phyloP scores from a whole-genome alignment of 2,888 invertebrate species.

The Drosophila eohydei region DNA sequence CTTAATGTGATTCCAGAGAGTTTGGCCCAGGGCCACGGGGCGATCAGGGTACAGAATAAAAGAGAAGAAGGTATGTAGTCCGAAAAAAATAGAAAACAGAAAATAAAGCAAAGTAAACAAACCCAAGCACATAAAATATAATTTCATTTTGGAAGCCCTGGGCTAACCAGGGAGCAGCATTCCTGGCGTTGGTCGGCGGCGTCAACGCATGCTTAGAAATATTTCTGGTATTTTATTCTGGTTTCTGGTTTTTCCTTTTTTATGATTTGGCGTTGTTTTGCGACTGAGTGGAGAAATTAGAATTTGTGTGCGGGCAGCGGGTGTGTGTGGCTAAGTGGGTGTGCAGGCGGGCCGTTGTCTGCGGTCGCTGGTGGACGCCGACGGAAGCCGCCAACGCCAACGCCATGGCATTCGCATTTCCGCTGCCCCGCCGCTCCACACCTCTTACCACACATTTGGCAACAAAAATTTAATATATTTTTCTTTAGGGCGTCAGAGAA shows the following conservation, averaged over 20 bases:
- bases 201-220: conserved; percentile 74
- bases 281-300: conserved; percentile 71
- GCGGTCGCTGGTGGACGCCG: conserved; percentile 73
- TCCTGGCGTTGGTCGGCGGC: conserved; percentile 38
- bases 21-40: conserved; percentile 48
- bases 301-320: conserved; percentile 46
- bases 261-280: conserved; percentile 36
- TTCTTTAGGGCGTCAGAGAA: conserved; percentile 58
- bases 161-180: conserved; percentile 67
- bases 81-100: conserved; percentile 15
- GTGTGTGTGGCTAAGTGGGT: conserved; percentile 25
- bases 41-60: conserved; percentile 44
- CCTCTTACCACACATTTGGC: neutral
- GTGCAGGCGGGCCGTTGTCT: conserved; percentile 54
- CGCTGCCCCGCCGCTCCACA: conserved; percentile 5
- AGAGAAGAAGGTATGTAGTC: conserved; percentile 45
- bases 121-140: conserved; percentile 78
- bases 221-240: conserved; percentile 71
- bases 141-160: conserved; percentile 76
- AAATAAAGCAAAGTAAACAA: conserved; percentile 57
- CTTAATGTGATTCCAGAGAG: conserved; percentile 76
- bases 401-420: conserved; percentile 51
- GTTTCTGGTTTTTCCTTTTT: conserved; percentile 8
- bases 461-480: conserved; percentile 74
- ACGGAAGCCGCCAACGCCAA: conserved; percentile 58